Base-by-base conservation (phyloP, 2,113 vertebrate species). In the western clawed frog (Xenopus tropicalis) region DNA sequence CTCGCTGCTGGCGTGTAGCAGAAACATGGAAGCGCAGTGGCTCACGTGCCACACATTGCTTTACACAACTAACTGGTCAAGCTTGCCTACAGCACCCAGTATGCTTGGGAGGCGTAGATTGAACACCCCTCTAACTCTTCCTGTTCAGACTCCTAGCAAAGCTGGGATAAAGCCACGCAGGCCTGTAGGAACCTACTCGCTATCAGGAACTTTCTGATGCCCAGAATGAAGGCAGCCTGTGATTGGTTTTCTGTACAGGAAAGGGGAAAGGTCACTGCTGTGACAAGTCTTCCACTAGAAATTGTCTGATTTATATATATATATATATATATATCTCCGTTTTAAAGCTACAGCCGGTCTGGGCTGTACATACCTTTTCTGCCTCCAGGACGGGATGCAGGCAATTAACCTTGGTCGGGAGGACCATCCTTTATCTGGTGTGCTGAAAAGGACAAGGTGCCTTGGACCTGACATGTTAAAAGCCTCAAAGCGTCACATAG, bases 391-490 rank as follows among this genome's bases (percentile, higher is more conserved):
- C 14, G 66, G 46, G 57, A 17, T 61, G 23, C 23, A 54, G 65
- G 48, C 54, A 51, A 67, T 37, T 46, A 52, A 46, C 17, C 44
- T 69, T 61, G 43, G 64, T 48, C 46, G 29, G 20, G 42, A 21
- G n/a, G n/a, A n/a, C n/a, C n/a, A n/a, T n/a, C 64, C 43, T 37
- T 52, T 51, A 44, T 48, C 43, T 67, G 46, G 51, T 69, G 65
- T 63, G 57, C 58, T 59, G 58, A 69, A 69, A 69, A 69, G 58
- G 46, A 43, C 69, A 42, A 69, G 73, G 73, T 76, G 73, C 73
- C 73, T 76, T 76, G 66, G 66, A 76, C 66, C 73, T 76, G 73
- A 76, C 73, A 69, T 69, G 46, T 69, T 61, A 76, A 76, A 76
- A 76, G 73, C 73, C 73, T 76, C 73, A 76, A 76, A 76, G 61